phyloP scores from a whole-genome alignment of 2,113 vertebrate genomes.

The Sander vitreus region DNA sequence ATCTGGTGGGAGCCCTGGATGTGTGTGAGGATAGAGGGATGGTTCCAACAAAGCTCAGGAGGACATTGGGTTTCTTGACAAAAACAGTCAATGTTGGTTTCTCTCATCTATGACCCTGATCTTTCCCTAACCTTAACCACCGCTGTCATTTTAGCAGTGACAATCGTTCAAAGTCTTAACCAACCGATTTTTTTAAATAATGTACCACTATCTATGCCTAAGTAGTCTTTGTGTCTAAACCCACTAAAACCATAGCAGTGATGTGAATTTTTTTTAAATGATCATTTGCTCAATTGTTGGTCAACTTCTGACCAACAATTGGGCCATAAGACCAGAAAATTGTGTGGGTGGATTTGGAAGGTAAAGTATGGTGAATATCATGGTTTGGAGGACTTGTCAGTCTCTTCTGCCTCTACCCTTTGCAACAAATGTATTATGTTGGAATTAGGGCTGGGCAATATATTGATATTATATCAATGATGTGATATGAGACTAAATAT shows the following conservation, averaged over 20 bases:
- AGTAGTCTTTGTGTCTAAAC: background rate
- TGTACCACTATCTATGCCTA: background rate
- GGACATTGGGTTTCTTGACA: background rate
- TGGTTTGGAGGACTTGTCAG: background rate
- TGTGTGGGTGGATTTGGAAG: background rate
- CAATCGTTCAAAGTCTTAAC: background rate
- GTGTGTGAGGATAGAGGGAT: background rate
- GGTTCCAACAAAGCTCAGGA: background rate
- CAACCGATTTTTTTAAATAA: background rate
- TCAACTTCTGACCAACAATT: background rate
- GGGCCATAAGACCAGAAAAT: background rate
- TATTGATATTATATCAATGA: too few relatives aligned
- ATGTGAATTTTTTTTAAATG: background rate
- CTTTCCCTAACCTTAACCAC: background rate
- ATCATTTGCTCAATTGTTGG: background rate
- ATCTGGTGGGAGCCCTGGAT: conserved; percentile 1
- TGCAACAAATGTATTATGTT: background rate
- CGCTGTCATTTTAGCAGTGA: background rate
- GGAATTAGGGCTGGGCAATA: too few relatives aligned
- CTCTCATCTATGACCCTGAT: background rate
- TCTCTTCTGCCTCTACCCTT: background rate
- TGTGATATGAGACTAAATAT: too few relatives aligned
- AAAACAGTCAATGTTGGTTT: background rate
- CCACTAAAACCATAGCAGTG: background rate
- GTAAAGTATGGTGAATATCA: background rate